Conservation (phyloP, 2,888 invertebrate species). For the Drosophila nr. perissopoda region DNA sequence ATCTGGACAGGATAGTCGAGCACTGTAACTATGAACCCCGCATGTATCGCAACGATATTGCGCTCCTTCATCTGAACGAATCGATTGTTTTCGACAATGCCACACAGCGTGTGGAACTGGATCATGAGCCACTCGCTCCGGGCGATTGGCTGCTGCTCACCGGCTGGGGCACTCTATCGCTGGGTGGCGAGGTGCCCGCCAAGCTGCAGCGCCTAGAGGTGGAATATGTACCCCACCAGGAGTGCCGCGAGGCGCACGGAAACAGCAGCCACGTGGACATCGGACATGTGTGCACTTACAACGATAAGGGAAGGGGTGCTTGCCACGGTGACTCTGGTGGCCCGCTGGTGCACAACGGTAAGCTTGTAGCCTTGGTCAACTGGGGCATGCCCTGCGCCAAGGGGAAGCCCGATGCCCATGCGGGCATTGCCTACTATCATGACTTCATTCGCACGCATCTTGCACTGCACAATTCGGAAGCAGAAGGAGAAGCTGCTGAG, state of each 20-base stretch:
- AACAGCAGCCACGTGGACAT: constrained; percentile 85
- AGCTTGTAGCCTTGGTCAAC: constrained; percentile 82
- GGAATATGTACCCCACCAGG: constrained; percentile 86
- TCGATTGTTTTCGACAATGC: constrained; percentile 86
- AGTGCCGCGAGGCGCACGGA: constrained; percentile 86
- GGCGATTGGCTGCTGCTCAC: constrained; percentile 86
- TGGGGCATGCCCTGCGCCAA: constrained; percentile 84
- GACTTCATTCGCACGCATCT: constrained; percentile 82
- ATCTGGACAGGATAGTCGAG: constrained; percentile 71
- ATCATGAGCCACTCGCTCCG: constrained; percentile 75
- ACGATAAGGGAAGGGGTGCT: constrained; percentile 86
- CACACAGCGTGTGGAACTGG: constrained; percentile 86
- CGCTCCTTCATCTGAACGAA: constrained; percentile 87
- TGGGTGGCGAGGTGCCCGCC: constrained; percentile 86
- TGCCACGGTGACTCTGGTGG: constrained; percentile 84
- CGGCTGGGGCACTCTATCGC: constrained; percentile 87
- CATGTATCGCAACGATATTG: constrained; percentile 88
- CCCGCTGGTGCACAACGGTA: constrained; percentile 81
- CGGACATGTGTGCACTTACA: constrained; percentile 87
- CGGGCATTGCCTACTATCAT: constrained; percentile 82
- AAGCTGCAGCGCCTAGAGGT: constrained; percentile 87
- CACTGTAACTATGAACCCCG: constrained; percentile 80
- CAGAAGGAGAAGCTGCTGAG: not conserved
- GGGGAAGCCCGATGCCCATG: constrained; percentile 83
- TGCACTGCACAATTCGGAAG: constrained; percentile 30